phyloP scores from a whole-genome alignment of 1,140 invertebrate species.

The Conus betulinus region DNA sequence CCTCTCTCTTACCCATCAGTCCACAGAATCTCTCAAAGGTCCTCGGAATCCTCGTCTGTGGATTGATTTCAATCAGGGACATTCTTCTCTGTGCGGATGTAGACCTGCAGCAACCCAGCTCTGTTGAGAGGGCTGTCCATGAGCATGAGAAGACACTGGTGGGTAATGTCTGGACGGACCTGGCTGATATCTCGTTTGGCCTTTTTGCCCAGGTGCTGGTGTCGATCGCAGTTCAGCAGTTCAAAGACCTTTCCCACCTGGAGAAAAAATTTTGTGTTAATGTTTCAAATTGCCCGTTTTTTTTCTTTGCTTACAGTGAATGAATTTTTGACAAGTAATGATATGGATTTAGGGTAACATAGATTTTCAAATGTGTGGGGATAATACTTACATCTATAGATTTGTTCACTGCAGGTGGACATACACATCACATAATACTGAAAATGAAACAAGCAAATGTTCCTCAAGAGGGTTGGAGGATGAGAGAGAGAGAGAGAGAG shows the following conservation, averaged over 20 bases:
- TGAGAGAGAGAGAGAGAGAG: too few relatives aligned
- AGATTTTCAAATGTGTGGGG: too few relatives aligned
- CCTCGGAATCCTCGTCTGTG: conserved; percentile 97
- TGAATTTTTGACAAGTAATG: background rate
- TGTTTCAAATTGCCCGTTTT: background rate
- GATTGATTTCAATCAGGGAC: conserved; percentile 99
- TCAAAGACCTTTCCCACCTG: conserved; percentile 92
- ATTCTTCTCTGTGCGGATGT: conserved; percentile 97
- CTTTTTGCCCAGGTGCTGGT: conserved; percentile 88
- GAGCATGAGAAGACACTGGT: conserved; percentile 96
- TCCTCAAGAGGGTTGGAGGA: too few relatives aligned
- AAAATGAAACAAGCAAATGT: too few relatives aligned
- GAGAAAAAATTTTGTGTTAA: background rate
- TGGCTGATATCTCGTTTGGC: conserved; percentile 88
- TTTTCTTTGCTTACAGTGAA: background rate
- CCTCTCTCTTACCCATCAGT: conserved; percentile 87
- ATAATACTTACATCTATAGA: too few relatives aligned
- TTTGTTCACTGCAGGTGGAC: too few relatives aligned
- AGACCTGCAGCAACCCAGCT: conserved; percentile 89
- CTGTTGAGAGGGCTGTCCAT: conserved; percentile 96
- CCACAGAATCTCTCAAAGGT: conserved; percentile 99
- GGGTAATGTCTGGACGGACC: conserved; percentile 95
- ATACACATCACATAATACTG: too few relatives aligned
- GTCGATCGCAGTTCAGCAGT: conserved; percentile 95
- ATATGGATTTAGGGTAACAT: background rate